Percentiles rank a stretch among this genome's conserved stretches.
phyloP scores from a whole-genome alignment of 2,888 invertebrate genomes.

The Gerosis bhagava region DNA sequence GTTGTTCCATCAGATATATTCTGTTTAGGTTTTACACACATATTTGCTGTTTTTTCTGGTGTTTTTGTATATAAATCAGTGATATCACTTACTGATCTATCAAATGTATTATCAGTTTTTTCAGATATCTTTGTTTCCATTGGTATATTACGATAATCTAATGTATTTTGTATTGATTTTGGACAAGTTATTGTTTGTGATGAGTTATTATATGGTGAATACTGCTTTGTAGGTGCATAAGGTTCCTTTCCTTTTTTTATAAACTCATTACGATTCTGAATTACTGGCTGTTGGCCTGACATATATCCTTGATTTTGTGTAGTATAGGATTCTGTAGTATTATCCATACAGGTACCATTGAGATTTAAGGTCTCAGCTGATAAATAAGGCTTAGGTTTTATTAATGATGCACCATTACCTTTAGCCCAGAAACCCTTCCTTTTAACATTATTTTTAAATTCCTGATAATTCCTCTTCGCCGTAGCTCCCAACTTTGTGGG shows the following conservation, averaged over 20 bases:
- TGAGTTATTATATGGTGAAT: conserved; percentile 50
- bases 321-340: conserved; percentile 10
- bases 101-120: not conserved
- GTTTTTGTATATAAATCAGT: too few species aligned
- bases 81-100: too few species aligned
- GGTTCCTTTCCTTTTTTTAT: conserved; percentile 48
- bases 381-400: conserved; percentile 43
- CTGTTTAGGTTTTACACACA: too few species aligned
- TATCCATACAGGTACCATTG: not conserved
- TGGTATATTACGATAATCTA: not conserved
- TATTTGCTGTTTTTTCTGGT: too few species aligned
- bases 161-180: conserved; percentile 33
- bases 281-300: conserved; percentile 19
- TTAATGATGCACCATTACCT: conserved; percentile 57
- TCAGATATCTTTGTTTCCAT: not conserved
- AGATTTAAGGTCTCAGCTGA: too few species aligned
- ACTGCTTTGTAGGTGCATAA: conserved; percentile 40
- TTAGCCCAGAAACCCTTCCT: conserved; percentile 74
- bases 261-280: conserved; percentile 42
- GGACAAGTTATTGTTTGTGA: conserved; percentile 31
- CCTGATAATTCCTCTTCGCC: conserved; percentile 71
- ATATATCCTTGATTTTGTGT: conserved; percentile 30
- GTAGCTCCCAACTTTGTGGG: conserved; percentile 68
- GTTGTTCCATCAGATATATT: too few species aligned
- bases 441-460: conserved; percentile 71